phyloP scores from a whole-genome alignment of 1,140 invertebrate genomes.

The Camponotus pennsylvanicus region DNA sequence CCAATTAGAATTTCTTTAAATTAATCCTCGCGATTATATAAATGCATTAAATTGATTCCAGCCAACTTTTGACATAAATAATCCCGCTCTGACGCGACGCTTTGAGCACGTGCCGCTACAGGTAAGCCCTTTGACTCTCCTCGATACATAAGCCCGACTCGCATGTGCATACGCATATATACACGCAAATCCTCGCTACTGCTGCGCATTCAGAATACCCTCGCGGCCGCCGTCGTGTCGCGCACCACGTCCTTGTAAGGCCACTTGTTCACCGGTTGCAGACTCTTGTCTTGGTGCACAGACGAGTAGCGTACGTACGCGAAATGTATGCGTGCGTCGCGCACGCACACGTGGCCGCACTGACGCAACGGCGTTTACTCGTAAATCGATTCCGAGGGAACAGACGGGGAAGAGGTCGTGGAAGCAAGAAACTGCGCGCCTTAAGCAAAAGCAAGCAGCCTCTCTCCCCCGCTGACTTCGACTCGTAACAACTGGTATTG shows the following conservation, averaged over 20 bases:
- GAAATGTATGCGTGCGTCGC: conserved; percentile 42
- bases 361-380: conserved; percentile 74
- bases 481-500: conserved; percentile 69
- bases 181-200: conserved; percentile 64
- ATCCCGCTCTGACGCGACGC: background rate
- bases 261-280: too few species aligned
- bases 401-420: conserved; percentile 57
- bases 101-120: conserved; percentile 33
- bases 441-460: conserved; percentile 64
- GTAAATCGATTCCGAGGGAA: conserved; percentile 74
- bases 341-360: conserved; percentile 35
- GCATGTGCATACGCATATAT: conserved; percentile 47
- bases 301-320: conserved; percentile 16
- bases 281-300: conserved; percentile 33
- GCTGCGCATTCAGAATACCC: conserved; percentile 58
- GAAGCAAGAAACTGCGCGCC: conserved; percentile 65
- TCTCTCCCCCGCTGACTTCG: conserved; percentile 31
- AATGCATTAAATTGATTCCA: too few species aligned
- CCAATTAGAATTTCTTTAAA: too few species aligned
- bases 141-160: background rate
- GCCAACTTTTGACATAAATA: too few species aligned
- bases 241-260: too few species aligned
- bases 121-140: conserved; percentile 7
- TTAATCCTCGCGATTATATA: too few species aligned
- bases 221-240: conserved; percentile 61